These are phyloP conservation scores for Mythimna loreyi DNA, from an alignment of 2,888 invertebrate species.

Conservation along the genomic window DNA sequence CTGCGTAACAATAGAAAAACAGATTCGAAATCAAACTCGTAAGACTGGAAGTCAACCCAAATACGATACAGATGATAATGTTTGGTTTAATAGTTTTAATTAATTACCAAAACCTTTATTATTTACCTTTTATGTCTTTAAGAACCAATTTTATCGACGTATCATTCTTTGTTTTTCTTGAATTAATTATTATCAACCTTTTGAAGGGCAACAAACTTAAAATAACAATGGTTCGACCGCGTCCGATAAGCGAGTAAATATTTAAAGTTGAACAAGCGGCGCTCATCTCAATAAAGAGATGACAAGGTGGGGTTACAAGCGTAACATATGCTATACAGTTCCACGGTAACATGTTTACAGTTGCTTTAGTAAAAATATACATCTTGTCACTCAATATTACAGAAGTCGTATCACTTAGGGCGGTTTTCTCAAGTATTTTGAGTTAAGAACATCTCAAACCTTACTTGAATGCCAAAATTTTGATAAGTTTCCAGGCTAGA, in stretches of 20 bases:
- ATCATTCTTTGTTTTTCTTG: neutral
- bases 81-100: constrained; percentile 6
- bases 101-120: neutral
- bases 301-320: constrained; percentile 61
- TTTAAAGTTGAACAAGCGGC: constrained; percentile 60
- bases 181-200: constrained; percentile 18
- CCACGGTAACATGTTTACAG: constrained; percentile 31
- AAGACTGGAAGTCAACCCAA: constrained; percentile 4
- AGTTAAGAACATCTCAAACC: too few species aligned
- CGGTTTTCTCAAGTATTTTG: too few species aligned
- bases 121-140: constrained; percentile 14
- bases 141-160: constrained; percentile 24
- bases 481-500: too few species aligned
- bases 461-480: too few species aligned
- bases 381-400: constrained; percentile 13
- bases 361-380: constrained; percentile 47
- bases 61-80: neutral
- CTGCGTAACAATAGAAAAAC: constrained; percentile 8
- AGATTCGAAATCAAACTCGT: neutral
- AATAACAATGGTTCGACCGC: constrained; percentile 31
- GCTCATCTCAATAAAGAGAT: constrained; percentile 62
- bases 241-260: constrained; percentile 37
- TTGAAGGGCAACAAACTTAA: constrained; percentile 35
- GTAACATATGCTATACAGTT: constrained; percentile 47
- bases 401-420: neutral